Evolutionary conservation across 2,797 vertebrate species (phyloP), one percentile per base, ranked within the genome.

Genomic region (Scomberomorus guttatus): DNA sequence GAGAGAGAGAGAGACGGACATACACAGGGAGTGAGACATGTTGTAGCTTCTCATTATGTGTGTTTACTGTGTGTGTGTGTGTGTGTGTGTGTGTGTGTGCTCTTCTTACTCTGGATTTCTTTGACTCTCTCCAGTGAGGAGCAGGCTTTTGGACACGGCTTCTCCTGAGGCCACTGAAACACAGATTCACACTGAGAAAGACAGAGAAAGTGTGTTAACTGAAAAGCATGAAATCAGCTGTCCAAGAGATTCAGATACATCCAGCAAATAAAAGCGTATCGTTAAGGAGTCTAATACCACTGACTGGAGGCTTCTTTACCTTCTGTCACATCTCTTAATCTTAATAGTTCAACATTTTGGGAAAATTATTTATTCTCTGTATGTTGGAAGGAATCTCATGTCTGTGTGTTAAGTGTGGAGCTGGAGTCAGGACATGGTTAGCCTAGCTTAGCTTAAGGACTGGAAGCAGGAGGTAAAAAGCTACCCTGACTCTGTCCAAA

Each of bases 51-150:
- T 46, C 22, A 0, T 2, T 20, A 12, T 5, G 15, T 46, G 15
- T 59, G 15, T 42, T 12, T 27, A 39, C 1, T n/a, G 5, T 39
- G 4, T 76, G 17, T 15, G 17, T 71, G 6, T 50, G 9, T 64
- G 27, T n/a, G 42, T 46, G 32, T 29, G 58, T 73, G 22, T 58
- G 27, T 29, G 17, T 29, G 15, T 32, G 27, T 34, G 18, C 2
- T 18, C 18, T 8, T 88, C 96, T 95, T 86, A 98, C 98, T 96
- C 95, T 99, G 98, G 92, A 99, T 99, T 93, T 97, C 96, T 34
- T 98, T 97, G 79, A 99, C 97, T 86, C 96, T 96, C 91, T 99
- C 97, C 85, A 99, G 90, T 0, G 98, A 97, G 75, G 97, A 92
- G 68, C 96, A 95, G 0, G 97, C 98, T 24, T 98, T 99, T 0